phyloP scores from a whole-genome alignment of 64 coral and sea anemone genomes.

The Stylophora pistillata region DNA sequence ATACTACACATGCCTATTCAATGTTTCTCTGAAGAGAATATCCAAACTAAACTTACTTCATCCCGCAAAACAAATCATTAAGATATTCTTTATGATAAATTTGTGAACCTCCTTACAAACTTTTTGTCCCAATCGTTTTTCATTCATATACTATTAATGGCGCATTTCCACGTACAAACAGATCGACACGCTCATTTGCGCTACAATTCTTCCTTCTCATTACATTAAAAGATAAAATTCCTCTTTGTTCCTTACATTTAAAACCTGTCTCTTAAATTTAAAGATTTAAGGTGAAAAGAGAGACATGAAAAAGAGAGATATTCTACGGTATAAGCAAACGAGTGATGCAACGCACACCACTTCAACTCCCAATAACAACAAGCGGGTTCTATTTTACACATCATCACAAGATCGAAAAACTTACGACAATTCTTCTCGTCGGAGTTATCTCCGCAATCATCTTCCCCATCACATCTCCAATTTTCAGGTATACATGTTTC shows the following conservation, averaged over 20 bases:
- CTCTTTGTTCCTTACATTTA: no score
- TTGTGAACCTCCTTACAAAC: background rate
- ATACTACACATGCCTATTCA: background rate
- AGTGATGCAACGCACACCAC: background rate
- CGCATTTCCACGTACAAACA: background rate
- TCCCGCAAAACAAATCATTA: background rate
- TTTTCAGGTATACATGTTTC: slow-evolving; percentile 56
- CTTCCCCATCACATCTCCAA: slow-evolving; percentile 73
- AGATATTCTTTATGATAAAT: background rate
- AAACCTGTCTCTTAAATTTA: background rate
- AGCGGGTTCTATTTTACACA: background rate
- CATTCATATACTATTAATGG: slow-evolving; percentile 5
- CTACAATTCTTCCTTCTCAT: background rate
- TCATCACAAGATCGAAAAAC: slow-evolving; percentile 34
- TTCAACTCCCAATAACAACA: background rate
- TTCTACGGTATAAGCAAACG: background rate
- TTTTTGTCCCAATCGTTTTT: background rate
- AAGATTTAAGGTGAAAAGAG: background rate
- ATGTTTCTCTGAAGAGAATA: background rate
- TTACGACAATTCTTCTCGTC: slow-evolving; percentile 76
- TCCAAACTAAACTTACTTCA: background rate
- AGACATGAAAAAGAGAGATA: background rate
- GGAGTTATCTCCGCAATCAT: slow-evolving; percentile 72
- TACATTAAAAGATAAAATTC: background rate
- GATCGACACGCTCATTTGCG: background rate